Base-by-base conservation (phyloP, 2,113 vertebrate species). In the Datnioides undecimradiatus region DNA sequence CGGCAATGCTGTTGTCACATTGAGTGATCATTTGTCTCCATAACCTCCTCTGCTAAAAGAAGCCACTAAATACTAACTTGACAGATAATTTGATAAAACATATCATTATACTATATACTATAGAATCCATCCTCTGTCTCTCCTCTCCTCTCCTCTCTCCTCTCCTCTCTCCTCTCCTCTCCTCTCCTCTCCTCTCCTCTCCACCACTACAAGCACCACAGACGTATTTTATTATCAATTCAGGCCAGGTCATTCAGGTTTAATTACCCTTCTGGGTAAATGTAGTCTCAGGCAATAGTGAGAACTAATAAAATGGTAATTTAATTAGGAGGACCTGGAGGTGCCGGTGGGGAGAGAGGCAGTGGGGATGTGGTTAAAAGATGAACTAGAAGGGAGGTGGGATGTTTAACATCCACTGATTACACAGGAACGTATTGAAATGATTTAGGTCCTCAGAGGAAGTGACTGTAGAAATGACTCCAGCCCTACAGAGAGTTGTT, bases 271-370 rank as follows among this genome's bases (percentile, higher is more conserved):
- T 65, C 33, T 75, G 74, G 40, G 63, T 87, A 88, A 90, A 86
- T 80, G 83, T 85, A 80, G 69, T 80, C 67, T 64, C 72, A 75
- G 73, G 73, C 52, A 48, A 82, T 72, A 66, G 66, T 63, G 27
- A 85, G 67, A 76, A 72, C 48, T 89, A 85, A 89, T 90, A 82
- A 88, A 88, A 87, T 76, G 60, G 45, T 88, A 74, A 91, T 90
- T 87, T 84, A 88, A 88, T 90, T 80, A 82, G 66, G 58, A 36
- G n/a, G 51, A 64, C 54, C 29, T 51, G 49, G 46, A 66, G 49
- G 46, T 79, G 59, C 48, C 11, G 5, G 21, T 63, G 31, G 6
- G 48, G 48, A 25, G 21, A 69, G 59, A 62, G 41, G 49, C 3
- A 4, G 65, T 8, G 41, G 27, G 51, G 5, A 63, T 57, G 65